These are phyloP conservation scores for Orussus abietinus DNA, from an alignment of 1,140 invertebrate genomes.

Conservation along the genomic window DNA sequence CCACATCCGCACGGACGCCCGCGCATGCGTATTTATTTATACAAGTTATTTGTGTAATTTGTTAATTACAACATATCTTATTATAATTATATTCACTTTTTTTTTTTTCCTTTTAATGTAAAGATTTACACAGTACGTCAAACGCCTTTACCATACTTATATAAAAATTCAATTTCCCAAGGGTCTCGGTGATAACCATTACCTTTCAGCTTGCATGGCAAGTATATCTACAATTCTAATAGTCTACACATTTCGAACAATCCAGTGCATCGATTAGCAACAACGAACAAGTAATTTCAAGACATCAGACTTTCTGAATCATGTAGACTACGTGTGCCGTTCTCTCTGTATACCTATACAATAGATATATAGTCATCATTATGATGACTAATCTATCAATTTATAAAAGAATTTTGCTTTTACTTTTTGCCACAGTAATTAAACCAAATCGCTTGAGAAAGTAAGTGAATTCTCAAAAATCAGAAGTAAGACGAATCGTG, in stretches of 20 bases:
- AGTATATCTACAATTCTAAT: conserved; percentile 25
- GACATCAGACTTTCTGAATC: conserved; percentile 27
- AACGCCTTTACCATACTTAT: conserved; percentile 6
- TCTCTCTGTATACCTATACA: conserved; percentile 26
- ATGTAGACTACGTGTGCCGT: conserved; percentile 15
- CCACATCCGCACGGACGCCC: no score
- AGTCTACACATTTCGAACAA: conserved; percentile 19
- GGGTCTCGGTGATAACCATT: no score
- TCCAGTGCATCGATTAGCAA: conserved; percentile 23
- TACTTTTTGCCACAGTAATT: no score
- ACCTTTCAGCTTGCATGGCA: conserved; percentile 37
- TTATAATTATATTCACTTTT: neutral
- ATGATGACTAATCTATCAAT: no score
- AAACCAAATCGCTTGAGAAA: no score
- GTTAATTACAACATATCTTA: neutral
- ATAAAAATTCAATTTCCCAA: conserved; percentile 7
- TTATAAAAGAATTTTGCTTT: no score
- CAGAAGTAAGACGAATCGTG: no score
- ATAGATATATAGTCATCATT: conserved; percentile 35
- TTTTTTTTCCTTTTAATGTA: neutral
- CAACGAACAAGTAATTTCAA: conserved; percentile 30
- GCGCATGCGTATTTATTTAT: neutral
- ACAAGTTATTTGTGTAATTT: neutral
- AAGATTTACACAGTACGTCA: conserved; percentile 8
- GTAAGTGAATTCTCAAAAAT: no score